Conservation (phyloP, 2,797 vertebrate genomes). For the Garrulus glandarius region DNA sequence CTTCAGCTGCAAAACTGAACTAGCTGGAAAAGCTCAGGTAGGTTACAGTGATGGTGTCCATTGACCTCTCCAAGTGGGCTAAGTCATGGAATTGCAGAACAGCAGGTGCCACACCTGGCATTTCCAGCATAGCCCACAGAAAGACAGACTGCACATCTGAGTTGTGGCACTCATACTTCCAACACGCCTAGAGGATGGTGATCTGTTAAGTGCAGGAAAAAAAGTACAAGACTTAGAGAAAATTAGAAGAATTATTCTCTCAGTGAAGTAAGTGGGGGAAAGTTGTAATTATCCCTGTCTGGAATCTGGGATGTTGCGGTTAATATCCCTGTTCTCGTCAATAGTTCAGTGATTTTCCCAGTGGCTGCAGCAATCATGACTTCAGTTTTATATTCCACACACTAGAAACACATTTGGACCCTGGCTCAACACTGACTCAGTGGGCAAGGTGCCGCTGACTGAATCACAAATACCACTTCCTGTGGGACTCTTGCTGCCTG, state of each 20-base stretch:
- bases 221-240: neutral
- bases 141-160: neutral
- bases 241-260: neutral
- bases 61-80: neutral
- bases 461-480: slow-evolving; percentile 63
- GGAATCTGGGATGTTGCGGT: neutral
- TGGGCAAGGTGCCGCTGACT: slow-evolving; percentile 44
- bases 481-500: neutral
- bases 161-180: neutral
- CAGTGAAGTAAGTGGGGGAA: neutral
- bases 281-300: neutral
- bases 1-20: neutral
- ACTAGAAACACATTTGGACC: neutral
- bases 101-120: neutral
- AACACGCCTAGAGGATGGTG: neutral
- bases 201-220: neutral
- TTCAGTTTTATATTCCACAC: slow-evolving; percentile 8
- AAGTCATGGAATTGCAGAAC: neutral
- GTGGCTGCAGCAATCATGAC: neutral
- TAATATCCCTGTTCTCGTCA: neutral
- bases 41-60: neutral
- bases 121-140: neutral
- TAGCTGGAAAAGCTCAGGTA: neutral
- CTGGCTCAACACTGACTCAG: slow-evolving; percentile 56
- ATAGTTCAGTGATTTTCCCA: slow-evolving; percentile 22